phyloP scores from a whole-genome alignment of 1,140 invertebrate genomes.

The Gonioctena quinquepunctata region DNA sequence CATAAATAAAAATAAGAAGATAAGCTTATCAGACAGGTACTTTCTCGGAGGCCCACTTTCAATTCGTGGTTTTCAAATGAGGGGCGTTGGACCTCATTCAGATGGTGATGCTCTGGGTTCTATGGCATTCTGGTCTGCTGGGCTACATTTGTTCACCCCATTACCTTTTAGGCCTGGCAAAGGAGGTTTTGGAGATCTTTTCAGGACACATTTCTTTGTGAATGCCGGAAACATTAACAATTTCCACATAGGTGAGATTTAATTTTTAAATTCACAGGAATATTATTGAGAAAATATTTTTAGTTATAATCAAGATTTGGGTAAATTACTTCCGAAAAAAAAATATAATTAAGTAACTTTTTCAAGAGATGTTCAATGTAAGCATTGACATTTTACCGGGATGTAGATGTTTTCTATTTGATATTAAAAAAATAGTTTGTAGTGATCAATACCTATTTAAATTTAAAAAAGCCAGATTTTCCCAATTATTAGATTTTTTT shows the following conservation, averaged over 20 bases:
- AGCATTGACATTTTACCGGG: too few species aligned
- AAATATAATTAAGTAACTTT: too few species aligned
- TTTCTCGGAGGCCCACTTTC: constrained; percentile 85
- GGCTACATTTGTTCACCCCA: constrained; percentile 80
- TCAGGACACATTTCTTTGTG: constrained; percentile 81
- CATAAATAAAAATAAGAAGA: constrained; percentile 65
- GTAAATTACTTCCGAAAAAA: too few species aligned
- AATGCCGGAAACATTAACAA: constrained; percentile 80
- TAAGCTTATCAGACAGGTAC: constrained; percentile 77
- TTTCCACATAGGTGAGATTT: constrained; percentile 4
- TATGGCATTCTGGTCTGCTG: constrained; percentile 76
- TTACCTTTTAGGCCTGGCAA: constrained; percentile 79
- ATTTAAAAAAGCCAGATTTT: too few species aligned
- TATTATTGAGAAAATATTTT: too few species aligned
- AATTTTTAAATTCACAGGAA: too few species aligned
- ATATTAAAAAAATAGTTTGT: too few species aligned
- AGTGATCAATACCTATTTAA: too few species aligned
- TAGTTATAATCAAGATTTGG: too few species aligned
- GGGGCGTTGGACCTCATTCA: constrained; percentile 79
- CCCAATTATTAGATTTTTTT: too few species aligned
- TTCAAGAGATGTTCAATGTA: too few species aligned
- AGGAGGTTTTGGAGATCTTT: constrained; percentile 77
- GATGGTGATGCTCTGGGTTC: constrained; percentile 71
- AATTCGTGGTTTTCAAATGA: constrained; percentile 79
- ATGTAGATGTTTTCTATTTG: too few species aligned